Evolutionary conservation across 1,140 invertebrate species (phyloP).

Genomic region (Bombyx mori): ASM3026992v2 NC_085121.1:13942501-13943000

Average conservation of each 20-base stretch:
- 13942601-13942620: conserved; percentile 54
- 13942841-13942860: conserved; percentile 67
- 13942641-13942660: conserved; percentile 56
- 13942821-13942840: conserved; percentile 60
- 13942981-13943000: conserved; percentile 19
- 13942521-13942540: conserved; percentile 42
- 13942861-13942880: conserved; percentile 62
- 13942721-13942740: conserved; percentile 38
- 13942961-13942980: conserved; percentile 54
- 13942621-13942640: conserved; percentile 37
- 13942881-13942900: conserved; percentile 67
- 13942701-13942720: conserved; percentile 20
- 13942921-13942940: conserved; percentile 59
- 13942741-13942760: conserved; percentile 61
- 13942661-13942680: conserved; percentile 41
- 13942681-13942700: not conserved
- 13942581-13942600: conserved; percentile 52
- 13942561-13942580: conserved; percentile 49
- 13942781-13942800: conserved; percentile 61
- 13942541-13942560: conserved; percentile 55
- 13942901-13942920: conserved; percentile 59
- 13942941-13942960: conserved; percentile 26
- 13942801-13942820: conserved; percentile 52
- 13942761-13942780: conserved; percentile 65
- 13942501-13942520: conserved; percentile 30